phyloP scores from a whole-genome alignment of 2,113 vertebrate genomes.

The Thermophis baileyi region DNA sequence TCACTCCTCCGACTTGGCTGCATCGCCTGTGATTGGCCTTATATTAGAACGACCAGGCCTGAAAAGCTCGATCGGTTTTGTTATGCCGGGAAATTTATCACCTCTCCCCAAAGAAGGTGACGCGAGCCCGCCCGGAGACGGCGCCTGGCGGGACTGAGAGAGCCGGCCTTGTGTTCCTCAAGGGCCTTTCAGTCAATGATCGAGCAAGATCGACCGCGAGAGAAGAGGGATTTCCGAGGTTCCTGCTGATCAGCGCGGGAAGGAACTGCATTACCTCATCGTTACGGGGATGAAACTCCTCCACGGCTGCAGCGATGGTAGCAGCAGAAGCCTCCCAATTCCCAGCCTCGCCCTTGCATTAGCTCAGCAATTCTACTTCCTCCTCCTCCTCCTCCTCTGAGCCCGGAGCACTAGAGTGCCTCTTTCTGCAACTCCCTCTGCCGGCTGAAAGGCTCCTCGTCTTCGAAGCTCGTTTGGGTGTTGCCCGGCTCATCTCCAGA shows the following conservation, averaged over 20 bases:
- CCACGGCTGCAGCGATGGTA: conserved; percentile 58
- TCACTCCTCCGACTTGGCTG: background rate
- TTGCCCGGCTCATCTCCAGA: background rate
- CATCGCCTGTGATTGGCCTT: background rate
- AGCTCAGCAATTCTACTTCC: background rate
- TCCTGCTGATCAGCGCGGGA: background rate
- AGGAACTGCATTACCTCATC: conserved; percentile 68
- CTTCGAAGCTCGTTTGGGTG: background rate
- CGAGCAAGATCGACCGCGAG: background rate
- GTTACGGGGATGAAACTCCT: conserved; percentile 66
- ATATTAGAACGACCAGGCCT: background rate
- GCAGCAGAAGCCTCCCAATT: conserved; percentile 14
- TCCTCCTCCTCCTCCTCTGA: conserved; percentile 1
- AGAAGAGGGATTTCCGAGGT: rapidly evolving
- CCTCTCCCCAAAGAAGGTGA: background rate
- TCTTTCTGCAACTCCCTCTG: background rate
- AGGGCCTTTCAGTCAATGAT: background rate
- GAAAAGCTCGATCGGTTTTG: background rate
- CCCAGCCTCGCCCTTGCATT: background rate
- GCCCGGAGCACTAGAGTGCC: background rate
- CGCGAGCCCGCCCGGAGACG: background rate
- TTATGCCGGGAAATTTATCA: background rate
- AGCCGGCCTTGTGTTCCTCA: background rate
- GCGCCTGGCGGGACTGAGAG: background rate
- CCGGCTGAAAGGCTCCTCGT: background rate